Conservation (phyloP, 2,797 vertebrate genomes). For the Accipiter badius region DNA sequence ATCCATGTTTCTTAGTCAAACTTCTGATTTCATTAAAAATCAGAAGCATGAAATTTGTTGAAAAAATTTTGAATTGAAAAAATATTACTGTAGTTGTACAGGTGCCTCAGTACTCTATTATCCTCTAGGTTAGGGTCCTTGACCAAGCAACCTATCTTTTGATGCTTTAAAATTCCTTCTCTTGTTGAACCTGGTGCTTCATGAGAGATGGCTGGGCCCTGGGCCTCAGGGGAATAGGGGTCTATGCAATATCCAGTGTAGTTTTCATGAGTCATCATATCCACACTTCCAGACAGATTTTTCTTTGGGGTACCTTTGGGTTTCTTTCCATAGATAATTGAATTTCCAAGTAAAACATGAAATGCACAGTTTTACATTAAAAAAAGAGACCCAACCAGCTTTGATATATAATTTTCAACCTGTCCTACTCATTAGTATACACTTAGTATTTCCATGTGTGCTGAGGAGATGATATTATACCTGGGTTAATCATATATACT, state of each 20-base stretch:
- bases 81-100: background rate
- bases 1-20: background rate
- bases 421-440: background rate
- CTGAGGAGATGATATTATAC: background rate
- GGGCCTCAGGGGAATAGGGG: rapidly evolving
- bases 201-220: background rate
- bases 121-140: background rate
- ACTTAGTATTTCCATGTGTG: background rate
- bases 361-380: background rate
- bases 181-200: background rate
- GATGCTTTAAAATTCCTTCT: background rate
- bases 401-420: background rate
- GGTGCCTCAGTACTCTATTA: background rate
- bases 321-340: background rate
- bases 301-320: background rate
- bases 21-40: background rate
- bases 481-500: background rate
- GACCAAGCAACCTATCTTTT: background rate
- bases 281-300: background rate
- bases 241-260: background rate
- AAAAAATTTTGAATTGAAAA: background rate
- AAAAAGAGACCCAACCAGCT: background rate
- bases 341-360: background rate
- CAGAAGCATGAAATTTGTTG: background rate
- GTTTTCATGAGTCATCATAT: background rate